These are phyloP conservation scores for Pharmacophagus antenor DNA, from an alignment of 2,888 invertebrate species.

Conservation along the genomic window DNA sequence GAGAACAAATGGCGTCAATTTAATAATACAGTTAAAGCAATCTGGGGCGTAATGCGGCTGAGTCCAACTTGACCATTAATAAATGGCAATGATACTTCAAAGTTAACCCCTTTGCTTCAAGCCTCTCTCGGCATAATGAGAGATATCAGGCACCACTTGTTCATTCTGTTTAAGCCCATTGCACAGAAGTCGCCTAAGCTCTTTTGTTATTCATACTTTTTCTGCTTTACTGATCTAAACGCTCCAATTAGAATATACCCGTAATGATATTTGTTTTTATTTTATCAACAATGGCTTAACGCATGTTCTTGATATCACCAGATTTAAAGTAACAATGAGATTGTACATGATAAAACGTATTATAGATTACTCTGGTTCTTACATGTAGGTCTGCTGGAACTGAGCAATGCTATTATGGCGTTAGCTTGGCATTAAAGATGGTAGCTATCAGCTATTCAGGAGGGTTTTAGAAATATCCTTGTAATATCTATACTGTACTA, in stretches of 20 bases:
- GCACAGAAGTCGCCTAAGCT: slow-evolving; percentile 19
- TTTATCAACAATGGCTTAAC: too few species aligned
- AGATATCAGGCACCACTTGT: slow-evolving; percentile 56
- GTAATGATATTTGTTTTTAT: background rate
- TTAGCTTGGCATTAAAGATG: too few species aligned
- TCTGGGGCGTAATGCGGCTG: slow-evolving; percentile 49
- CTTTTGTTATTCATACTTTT: background rate
- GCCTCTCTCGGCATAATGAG: slow-evolving; percentile 54
- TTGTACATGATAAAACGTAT: too few species aligned
- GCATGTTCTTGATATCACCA: too few species aligned
- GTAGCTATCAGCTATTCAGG: too few species aligned
- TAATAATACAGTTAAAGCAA: slow-evolving; percentile 74
- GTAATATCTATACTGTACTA: too few species aligned
- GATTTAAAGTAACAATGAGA: too few species aligned
- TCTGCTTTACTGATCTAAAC: background rate
- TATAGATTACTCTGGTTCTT: too few species aligned
- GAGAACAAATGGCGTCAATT: slow-evolving; percentile 67
- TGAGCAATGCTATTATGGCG: too few species aligned
- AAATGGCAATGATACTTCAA: slow-evolving; percentile 80
- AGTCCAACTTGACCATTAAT: slow-evolving; percentile 77
- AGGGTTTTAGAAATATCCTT: too few species aligned
- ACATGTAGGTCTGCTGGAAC: too few species aligned
- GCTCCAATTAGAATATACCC: background rate
- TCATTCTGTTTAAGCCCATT: slow-evolving; percentile 36
- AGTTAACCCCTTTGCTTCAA: slow-evolving; percentile 66